Percentiles rank a stretch among this genome's conserved stretches.
Conservation (phyloP, 2,888 invertebrate species). For the Melanostoma mellinum region DNA sequence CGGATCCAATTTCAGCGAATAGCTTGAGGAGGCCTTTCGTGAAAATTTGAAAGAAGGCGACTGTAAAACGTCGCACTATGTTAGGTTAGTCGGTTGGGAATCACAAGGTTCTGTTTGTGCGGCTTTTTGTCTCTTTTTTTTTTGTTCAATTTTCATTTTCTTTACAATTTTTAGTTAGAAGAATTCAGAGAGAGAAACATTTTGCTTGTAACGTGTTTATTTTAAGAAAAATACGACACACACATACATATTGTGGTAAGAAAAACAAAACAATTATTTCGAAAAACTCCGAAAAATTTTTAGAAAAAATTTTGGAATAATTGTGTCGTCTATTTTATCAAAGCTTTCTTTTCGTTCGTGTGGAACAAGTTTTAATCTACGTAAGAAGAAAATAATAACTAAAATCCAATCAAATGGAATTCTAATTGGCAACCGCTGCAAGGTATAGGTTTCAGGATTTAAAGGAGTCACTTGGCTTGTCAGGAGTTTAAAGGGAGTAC, state of each 20-base stretch:
- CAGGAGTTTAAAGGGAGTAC: constrained; percentile 21
- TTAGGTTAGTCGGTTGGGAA: constrained; percentile 83
- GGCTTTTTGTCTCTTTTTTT: constrained; percentile 76
- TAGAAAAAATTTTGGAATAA: constrained; percentile 33
- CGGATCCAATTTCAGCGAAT: constrained; percentile 96
- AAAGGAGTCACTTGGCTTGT: constrained; percentile 19
- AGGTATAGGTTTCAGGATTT: constrained; percentile 36
- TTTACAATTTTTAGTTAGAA: constrained; percentile 54
- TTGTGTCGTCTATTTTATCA: constrained; percentile 50
- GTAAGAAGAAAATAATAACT: constrained; percentile 26
- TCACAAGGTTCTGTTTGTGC: constrained; percentile 82
- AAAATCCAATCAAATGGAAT: constrained; percentile 43
- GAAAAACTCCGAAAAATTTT: constrained; percentile 22
- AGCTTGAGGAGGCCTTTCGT: constrained; percentile 97
- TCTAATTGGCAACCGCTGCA: constrained; percentile 54
- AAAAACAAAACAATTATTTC: constrained; percentile 41
- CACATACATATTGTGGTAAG: constrained; percentile 61
- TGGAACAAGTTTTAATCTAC: constrained; percentile 29
- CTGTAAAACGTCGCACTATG: constrained; percentile 89
- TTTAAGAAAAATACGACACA: constrained; percentile 66
- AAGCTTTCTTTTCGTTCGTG: constrained; percentile 17
- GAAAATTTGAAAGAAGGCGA: constrained; percentile 99
- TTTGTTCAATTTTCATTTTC: constrained; percentile 65
- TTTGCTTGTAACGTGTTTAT: constrained; percentile 70
- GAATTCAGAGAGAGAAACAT: constrained; percentile 72